These are phyloP conservation scores for Clytia hemisphaerica DNA, from an alignment of 30 jellyfish, hydroid and myxozoan species.

Conservation along the genomic window DNA sequence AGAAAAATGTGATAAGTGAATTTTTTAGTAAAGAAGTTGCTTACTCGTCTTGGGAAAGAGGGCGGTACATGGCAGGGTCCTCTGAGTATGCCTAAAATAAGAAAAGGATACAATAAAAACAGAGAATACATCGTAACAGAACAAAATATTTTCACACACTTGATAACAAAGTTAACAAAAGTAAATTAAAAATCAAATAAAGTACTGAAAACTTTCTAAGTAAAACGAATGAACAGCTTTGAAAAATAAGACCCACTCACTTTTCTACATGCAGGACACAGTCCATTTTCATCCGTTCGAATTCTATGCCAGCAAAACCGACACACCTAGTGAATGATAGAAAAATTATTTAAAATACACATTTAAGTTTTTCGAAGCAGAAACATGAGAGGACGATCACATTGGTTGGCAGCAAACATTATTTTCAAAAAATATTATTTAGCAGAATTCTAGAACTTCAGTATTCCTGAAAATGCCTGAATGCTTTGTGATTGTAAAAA, in stretches of 20 bases:
- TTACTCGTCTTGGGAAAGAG: constrained; percentile 85
- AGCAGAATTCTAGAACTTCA: too few relatives aligned
- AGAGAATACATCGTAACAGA: not conserved
- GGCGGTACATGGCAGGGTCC: constrained; percentile 92
- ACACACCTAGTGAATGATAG: constrained; percentile 51
- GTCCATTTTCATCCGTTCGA: constrained; percentile 87
- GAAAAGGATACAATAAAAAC: not conserved
- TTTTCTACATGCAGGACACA: constrained; percentile 95
- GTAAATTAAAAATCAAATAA: too few relatives aligned
- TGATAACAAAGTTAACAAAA: too few relatives aligned
- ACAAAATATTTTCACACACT: too few relatives aligned
- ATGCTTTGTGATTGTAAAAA: too few relatives aligned
- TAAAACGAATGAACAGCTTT: too few relatives aligned
- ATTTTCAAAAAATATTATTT: not conserved
- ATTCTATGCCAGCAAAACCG: constrained; percentile 94
- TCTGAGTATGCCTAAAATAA: constrained; percentile 73
- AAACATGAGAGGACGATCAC: too few relatives aligned
- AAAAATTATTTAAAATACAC: not conserved
- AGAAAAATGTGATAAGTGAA: not conserved
- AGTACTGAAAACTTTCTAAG: too few relatives aligned
- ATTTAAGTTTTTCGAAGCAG: too few relatives aligned
- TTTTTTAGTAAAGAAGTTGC: constrained; percentile 2
- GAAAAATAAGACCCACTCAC: too few relatives aligned
- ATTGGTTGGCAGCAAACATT: too few relatives aligned
- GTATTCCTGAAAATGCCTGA: too few relatives aligned